Evolutionary conservation across 2,113 vertebrate species (phyloP).

Genomic region (Oplegnathus fasciatus): DNA sequence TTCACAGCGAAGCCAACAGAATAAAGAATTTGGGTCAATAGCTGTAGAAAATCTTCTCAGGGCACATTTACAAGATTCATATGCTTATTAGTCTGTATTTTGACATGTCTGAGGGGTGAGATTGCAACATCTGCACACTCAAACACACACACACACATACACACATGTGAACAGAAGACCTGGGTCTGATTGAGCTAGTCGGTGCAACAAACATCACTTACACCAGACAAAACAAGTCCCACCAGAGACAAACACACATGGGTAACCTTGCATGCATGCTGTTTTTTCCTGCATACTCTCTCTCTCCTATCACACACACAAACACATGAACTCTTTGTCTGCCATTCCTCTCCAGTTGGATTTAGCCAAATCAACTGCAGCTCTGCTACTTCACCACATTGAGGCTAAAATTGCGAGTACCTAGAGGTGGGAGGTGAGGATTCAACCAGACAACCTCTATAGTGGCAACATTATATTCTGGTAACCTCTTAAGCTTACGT

Average conservation of each 20-base stretch:
- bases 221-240: constrained; percentile 19
- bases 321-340: constrained; percentile 44
- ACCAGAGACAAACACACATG: constrained; percentile 21
- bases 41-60: constrained; percentile 43
- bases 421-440: neutral
- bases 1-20: constrained; percentile 35
- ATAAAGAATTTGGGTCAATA: constrained; percentile 47
- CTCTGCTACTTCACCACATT: constrained; percentile 13
- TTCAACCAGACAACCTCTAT: neutral
- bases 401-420: neutral
- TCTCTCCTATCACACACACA: neutral
- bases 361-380: constrained; percentile 26
- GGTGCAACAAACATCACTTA: constrained; percentile 8
- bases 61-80: constrained; percentile 23
- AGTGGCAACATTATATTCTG: neutral
- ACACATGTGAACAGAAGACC: neutral
- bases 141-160: constrained; percentile 5
- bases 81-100: constrained; percentile 40
- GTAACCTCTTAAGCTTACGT: neutral
- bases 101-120: constrained; percentile 27
- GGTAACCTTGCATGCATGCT: neutral
- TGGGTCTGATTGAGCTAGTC: constrained; percentile 20
- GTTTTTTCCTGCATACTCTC: neutral
- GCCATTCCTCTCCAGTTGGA: constrained; percentile 11
- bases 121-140: constrained; percentile 23